Base-by-base conservation (phyloP, 2,113 vertebrate genomes). In the Bubo scandiacus region DNA sequence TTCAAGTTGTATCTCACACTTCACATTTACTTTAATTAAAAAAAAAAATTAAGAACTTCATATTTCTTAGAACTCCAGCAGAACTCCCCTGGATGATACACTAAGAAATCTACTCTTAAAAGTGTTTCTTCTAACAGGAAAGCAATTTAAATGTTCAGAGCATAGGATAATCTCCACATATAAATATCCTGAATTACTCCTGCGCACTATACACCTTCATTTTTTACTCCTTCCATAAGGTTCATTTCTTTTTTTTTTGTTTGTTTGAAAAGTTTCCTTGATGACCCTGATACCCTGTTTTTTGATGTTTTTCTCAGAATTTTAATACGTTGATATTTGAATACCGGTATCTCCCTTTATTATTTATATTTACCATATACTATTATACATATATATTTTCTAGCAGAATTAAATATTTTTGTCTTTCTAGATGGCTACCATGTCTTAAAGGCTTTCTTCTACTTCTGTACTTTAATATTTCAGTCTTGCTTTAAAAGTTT, bases 401-500 rank as follows among this genome's bases (percentile, higher is more conserved):
- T 52, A 81, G 65, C 4, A 81, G 40, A 88, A 83, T 74, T 70
- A 93, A 94, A 15, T 78, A 79, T 73, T 92, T 92, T 52, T 89
- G 40, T 58, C 78, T 80, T 90, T 85, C 43, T 90, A 73, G 54
- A 73, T 20, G 25, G 52, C 47, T 94, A 22, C 63, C 6, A 0
- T 27, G 18, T 91, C 87, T 77, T 80, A 65, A 83, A 55, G 58
- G 21, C 30, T 72, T 88, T 72, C 58, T 82, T 93, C 62, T 72
- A 73, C 67, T 83, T 94, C 63, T 71, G 32, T 65, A 93, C 45
- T 86, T 94, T 54, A 78, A 87, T 57, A 91, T 73, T 91, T 93
- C 45, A 86, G 73, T 36, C 58, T 88, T 86, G 40, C 43, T 61
- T 85, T 94, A 71, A 88, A 97, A 93, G 40, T 86, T 95, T 93